Evolutionary conservation across 1,140 invertebrate species (phyloP), one percentile per base, ranked within the genome.

Genomic region (Teleopsis dalmanni): DNA sequence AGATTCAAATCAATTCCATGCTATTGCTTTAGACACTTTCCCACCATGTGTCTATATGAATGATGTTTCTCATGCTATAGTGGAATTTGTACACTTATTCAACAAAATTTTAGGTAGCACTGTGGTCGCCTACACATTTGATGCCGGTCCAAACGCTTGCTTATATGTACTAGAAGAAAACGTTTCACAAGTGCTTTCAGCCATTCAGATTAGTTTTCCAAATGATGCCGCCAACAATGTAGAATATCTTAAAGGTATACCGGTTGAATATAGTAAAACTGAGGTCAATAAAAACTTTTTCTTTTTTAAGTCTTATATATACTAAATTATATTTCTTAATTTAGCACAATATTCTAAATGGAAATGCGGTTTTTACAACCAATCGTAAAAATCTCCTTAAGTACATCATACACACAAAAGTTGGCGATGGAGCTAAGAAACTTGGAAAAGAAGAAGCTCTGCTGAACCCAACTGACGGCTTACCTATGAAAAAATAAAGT

Each of bases 1-100:
- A 72, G 97, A 99, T 62, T 97, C 93, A 43, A 99, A 99, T 80
- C 90, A 97, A 71, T 84, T 99, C 59, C 97, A 99, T 77, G 92
- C 95, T 3, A 79, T 93, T 25, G 94, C 90, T 59, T 67, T 94
- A 36, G 96, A 99, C 69, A 92, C 95, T 0, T 95, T 82, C 78
- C 97, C 97, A 5, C 95, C 97, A 1, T 86, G 85, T 70, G 73
- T 83, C 19, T 98, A 98, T 62, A 84, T 97, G 83, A 97, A 88
- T 61, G 86, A 94, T 64, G 75, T 81, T 1, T 97, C 94, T 3
- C 81, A 85, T 62, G 72, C 76, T 26, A 85, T 98, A 41, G 76
- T 88, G 2, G 73, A 85, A 57, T 73, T 97, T 51, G 76, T 97
- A 31, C 91, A 97, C 74, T 62, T 71, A 8, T 95, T 86, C 60